Evolutionary conservation across 2,888 invertebrate genomes (phyloP), one percentile per base, ranked within the genome.

Genomic region (Acanthosepion pharaonis): DNA sequence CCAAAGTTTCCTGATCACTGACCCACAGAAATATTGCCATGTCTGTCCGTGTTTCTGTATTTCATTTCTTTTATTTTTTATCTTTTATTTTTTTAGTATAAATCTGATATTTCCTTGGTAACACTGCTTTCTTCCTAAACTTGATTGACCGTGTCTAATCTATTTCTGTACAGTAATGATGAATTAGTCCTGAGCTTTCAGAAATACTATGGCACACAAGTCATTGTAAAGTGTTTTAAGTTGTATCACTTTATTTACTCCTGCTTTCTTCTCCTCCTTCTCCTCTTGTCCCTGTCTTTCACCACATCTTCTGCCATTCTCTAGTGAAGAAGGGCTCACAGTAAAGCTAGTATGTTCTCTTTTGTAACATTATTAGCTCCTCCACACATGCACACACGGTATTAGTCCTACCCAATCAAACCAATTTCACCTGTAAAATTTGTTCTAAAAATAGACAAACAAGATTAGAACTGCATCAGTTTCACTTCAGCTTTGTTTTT

Each of bases 11-110:
- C 78, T 78, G 28, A 78, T 78, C 78, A 78, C 78, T 78, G 28
- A 78, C 78, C 64, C 28, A 78, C n/a, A 78, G 78, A 78, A 78
- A n/a, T 78, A 78, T 78, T 78, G n/a, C n/a, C 78, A 78, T n/a
- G 78, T 42, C 20, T 59, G 78, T 42, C 42, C 3, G 42, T n/a
- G 18, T 28, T 9, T 78, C 28, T 78, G 28, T n/a, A 11, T 78
- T 78, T 78, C 78, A n/a, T n/a, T n/a, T 6, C n/a, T 78, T 78
- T n/a, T 78, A n/a, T 64, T 28, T 25, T 20, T 25, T 55, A 33
- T 6, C n/a, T 78, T 78, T n/a, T 78, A n/a, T 64, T 28, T 25
- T 20, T 25, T 55, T 5, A 51, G 5, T 8, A 51, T 51, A 51
- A 51, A 15, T 15, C 51, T 51, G 51, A 51, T 59, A 59, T 23